These are phyloP conservation scores for Crotophaga sulcirostris DNA, from an alignment of 2,113 vertebrate genomes.

Conservation along the genomic window DNA sequence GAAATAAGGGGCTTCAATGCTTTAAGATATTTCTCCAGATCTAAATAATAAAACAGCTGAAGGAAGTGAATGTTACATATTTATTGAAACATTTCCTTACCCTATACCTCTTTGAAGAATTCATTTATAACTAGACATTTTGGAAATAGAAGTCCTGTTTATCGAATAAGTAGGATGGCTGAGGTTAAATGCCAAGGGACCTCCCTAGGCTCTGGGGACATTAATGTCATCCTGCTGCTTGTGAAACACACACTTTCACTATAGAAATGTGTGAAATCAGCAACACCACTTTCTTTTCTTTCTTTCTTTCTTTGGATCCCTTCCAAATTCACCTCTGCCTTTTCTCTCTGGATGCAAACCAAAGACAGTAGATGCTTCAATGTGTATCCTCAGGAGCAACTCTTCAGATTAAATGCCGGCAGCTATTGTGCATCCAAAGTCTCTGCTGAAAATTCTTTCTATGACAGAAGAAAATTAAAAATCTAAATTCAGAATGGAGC, in stretches of 20 bases:
- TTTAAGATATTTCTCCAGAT: conserved; percentile 24
- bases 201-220: not conserved
- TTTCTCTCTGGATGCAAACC: conserved; percentile 59
- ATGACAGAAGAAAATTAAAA: conserved; percentile 66
- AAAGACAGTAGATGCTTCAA: conserved; percentile 31
- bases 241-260: conserved; percentile 18
- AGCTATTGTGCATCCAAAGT: conserved; percentile 36
- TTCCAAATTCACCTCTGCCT: conserved; percentile 26
- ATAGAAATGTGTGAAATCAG: conserved; percentile 67
- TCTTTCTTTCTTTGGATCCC: not conserved
- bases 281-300: conserved; percentile 50
- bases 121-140: conserved; percentile 36
- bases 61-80: not conserved
- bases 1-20: not conserved
- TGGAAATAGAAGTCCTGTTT: conserved; percentile 5
- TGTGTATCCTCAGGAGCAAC: conserved; percentile 51
- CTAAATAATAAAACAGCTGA: conserved; percentile 41
- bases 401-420: conserved; percentile 71
- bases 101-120: not conserved
- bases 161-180: conserved; percentile 14
- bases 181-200: not conserved
- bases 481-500: conserved; percentile 64
- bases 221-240: conserved; percentile 41
- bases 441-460: conserved; percentile 58
- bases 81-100: conserved; percentile 8